Base-by-base conservation (phyloP, 2,797 vertebrate species). In the Pipistrellus pipistrellus region DNA sequence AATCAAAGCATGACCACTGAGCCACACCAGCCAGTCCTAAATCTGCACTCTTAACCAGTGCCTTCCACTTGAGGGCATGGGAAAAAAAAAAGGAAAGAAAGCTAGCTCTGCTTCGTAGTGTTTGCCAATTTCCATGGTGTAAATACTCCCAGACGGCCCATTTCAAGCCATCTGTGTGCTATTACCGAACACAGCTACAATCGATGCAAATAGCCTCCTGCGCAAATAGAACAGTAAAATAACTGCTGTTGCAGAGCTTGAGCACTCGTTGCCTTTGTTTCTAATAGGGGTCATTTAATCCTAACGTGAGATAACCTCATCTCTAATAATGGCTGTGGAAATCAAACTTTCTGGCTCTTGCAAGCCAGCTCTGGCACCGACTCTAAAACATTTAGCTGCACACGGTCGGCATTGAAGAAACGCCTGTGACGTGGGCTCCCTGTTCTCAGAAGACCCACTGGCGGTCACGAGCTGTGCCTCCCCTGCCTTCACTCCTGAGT, bases 171-270 rank as follows among this genome's bases (percentile, higher is more conserved):
- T 35, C 83, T 11, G 10, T 0, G 11, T 8, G 20, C 32, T 3
- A 1, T 35, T 44, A 3, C 35, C 7, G n/a, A 15, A 32, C 0
- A 4, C 13, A 2, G 38, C 38, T 8, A 57, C 7, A 15, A 46
- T 1, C 17, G 25, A 44, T 0, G 5, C 48, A 23, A 46, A 18
- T 2, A 25, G 9, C 51, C 59, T 44, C 57, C 1, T 4, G 9
- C 0, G 12, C 73, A 18, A 69, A 82, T 46, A 23, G 8, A 23
- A 53, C 1, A 2, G 38, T 8, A 27, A 66, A 51, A 5, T 8
- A 30, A 1, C 30, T 3, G 9, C 30, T 10, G 1, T 53, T 0
- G 0, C 4, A 0, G 8, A 21, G 21, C 14, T 9, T 30, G 25
- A 53, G 12, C 6, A 18, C 11, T 68, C 1, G 6, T 2, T 7